Evolutionary conservation across 2,888 invertebrate genomes (phyloP), one percentile per base, ranked within the genome.

Genomic region (Altica lythri): DNA sequence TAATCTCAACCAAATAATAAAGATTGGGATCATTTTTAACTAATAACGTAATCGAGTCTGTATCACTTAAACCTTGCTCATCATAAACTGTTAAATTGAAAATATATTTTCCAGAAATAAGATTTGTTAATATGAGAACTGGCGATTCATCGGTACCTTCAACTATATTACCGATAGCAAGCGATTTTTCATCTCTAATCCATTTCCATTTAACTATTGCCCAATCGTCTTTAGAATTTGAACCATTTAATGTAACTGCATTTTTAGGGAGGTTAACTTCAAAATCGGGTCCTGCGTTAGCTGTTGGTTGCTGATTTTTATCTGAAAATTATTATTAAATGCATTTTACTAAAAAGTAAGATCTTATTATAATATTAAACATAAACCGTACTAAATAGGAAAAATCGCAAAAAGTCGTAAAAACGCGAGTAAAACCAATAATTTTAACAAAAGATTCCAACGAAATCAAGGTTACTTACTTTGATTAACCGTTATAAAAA

Each of bases 51-150:
- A 92, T 92, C 0, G 89, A 87, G 73, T 95, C 94, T 10, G 86
- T 85, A 63, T 85, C 86, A 1, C 86, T 86, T 48, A 91, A 80
- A 0, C 95, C 95, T 73, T 95, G 94, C 62, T 90, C 91, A 74
- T 96, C 96, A 30, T 82, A 88, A 1, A 96, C 95, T n/a, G 88
- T 89, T 52, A 96, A 78, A 68, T 88, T 89, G 71, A 95, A 95
- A 1, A 92, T 85, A 72, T 95, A 96, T 60, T 89, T 84, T 0
- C 95, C 96, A 2, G 89, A 85, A 40, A 92, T 88, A 47, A 95
- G 81, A 73, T 92, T 88, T n/a, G 90, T 79, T 69, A 90, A 80
- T 78, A 89, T 86, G 53, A 96, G 79, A 4, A 93, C 81, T 0
- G 94, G 84, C 37, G 87, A 83, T 47, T 85, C 83, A 66, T 93